phyloP scores from a whole-genome alignment of 2,113 vertebrate species.

The Orthonyx spaldingii region DNA sequence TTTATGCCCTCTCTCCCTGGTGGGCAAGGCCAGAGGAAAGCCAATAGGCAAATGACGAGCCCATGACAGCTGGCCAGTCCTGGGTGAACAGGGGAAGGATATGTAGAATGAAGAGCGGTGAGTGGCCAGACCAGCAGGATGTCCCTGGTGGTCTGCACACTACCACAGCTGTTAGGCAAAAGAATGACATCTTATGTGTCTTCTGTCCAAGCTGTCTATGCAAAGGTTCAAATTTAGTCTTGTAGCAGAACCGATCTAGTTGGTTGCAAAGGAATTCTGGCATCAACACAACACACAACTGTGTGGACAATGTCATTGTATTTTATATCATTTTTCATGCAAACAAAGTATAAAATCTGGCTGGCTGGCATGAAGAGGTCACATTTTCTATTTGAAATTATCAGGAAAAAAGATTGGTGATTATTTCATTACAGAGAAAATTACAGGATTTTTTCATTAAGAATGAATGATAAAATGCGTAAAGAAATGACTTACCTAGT shows the following conservation, averaged over 20 bases:
- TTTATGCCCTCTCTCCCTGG: too few relatives aligned
- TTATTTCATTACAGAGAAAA: not conserved
- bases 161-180: not conserved
- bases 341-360: not conserved
- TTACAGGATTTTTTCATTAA: not conserved
- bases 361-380: not conserved
- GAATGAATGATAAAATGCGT: not conserved
- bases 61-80: too few relatives aligned
- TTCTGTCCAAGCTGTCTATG: not conserved
- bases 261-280: not conserved
- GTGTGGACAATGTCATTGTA: not conserved
- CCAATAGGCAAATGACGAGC: too few relatives aligned
- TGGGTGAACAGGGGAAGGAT: too few relatives aligned
- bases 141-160: too few relatives aligned
- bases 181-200: not conserved
- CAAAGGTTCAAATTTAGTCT: not conserved
- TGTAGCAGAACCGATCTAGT: not conserved
- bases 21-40: too few relatives aligned
- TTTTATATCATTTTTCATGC: not conserved
- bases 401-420: not conserved
- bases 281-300: not conserved
- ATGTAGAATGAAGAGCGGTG: too few relatives aligned
- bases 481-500: constrained; percentile 68
- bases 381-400: not conserved
- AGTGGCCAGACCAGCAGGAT: too few relatives aligned